A percentile compares a stretch with the other conserved stretches of the same genome.
These are phyloP conservation scores for Epinephelus fuscoguttatus DNA, from an alignment of 2,113 vertebrate species.

Conservation along the genomic window DNA sequence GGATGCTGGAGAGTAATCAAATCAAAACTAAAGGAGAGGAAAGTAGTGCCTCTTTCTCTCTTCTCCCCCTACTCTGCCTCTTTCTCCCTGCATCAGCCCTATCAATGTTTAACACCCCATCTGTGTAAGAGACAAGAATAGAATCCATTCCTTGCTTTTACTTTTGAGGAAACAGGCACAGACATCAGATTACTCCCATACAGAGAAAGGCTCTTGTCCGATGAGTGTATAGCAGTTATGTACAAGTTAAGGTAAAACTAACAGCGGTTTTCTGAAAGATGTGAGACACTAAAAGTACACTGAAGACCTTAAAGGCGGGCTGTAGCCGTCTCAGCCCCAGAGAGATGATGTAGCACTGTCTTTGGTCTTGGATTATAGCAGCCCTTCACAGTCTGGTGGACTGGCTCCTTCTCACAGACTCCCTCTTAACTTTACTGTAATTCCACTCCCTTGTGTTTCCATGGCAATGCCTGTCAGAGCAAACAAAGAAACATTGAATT, in stretches of 20 bases:
- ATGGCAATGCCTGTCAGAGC: constrained; percentile 70
- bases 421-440: constrained; percentile 55
- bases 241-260: constrained; percentile 37
- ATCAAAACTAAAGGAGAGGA: constrained; percentile 14
- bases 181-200: constrained; percentile 27
- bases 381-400: constrained; percentile 56
- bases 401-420: constrained; percentile 32
- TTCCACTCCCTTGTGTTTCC: constrained; percentile 64
- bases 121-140: constrained; percentile 63
- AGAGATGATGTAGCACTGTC: constrained; percentile 18
- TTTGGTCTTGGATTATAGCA: constrained; percentile 55
- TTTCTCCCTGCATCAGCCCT: constrained; percentile 39
- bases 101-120: constrained; percentile 74
- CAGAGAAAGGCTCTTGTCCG: constrained; percentile 11
- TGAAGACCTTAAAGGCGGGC: constrained; percentile 2
- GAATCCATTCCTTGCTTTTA: constrained; percentile 47
- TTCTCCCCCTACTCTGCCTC: neutral
- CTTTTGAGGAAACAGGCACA: constrained; percentile 35
- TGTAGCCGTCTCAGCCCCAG: constrained; percentile 3
- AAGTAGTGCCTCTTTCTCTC: neutral
- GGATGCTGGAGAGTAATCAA: constrained; percentile 26
- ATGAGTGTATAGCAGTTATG: constrained; percentile 19
- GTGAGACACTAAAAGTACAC: constrained; percentile 9
- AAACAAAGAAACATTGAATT: constrained; percentile 65
- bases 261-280: constrained; percentile 12